These are phyloP conservation scores for Zaprionus obscuricornis DNA, from an alignment of 2,888 invertebrate genomes.

Conservation along the genomic window DNA sequence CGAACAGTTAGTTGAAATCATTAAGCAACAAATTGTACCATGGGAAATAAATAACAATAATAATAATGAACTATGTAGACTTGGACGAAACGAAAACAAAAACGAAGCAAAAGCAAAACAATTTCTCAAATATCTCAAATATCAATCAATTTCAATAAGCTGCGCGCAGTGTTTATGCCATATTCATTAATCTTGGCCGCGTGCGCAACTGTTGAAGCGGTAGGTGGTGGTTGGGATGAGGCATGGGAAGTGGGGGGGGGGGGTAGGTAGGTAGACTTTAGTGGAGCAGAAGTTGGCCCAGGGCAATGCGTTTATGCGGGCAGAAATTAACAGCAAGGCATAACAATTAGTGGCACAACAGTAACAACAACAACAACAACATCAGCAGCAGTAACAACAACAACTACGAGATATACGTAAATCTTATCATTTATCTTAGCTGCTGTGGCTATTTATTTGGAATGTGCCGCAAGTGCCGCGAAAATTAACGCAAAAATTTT, in stretches of 20 bases:
- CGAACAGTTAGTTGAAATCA: slow-evolving; percentile 45
- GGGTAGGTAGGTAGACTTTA: slow-evolving; percentile 37
- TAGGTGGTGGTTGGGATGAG: background rate
- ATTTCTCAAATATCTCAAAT: slow-evolving; percentile 65
- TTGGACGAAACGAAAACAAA: no score
- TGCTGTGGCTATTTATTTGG: slow-evolving; percentile 62
- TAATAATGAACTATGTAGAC: slow-evolving; percentile 38
- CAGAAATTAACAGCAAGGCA: slow-evolving; percentile 74
- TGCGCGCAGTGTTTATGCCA: slow-evolving; percentile 15
- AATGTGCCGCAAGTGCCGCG: slow-evolving; percentile 75
- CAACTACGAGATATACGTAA: slow-evolving; percentile 21
- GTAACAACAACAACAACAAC: slow-evolving; percentile 20
- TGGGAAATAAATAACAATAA: slow-evolving; percentile 70
- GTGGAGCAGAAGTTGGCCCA: slow-evolving; percentile 69
- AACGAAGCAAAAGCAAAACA: slow-evolving; percentile 27
- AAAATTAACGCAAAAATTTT: slow-evolving; percentile 68
- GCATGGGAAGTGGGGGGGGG: background rate
- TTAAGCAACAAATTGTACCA: slow-evolving; percentile 53
- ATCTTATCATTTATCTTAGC: slow-evolving; percentile 72
- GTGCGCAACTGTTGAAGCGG: slow-evolving; percentile 73
- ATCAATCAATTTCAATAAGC: slow-evolving; percentile 72
- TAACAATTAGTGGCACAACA: slow-evolving; percentile 66
- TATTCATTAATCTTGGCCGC: slow-evolving; percentile 74
- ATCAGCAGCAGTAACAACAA: slow-evolving; percentile 29
- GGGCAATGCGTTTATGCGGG: slow-evolving; percentile 74